phyloP scores from a whole-genome alignment of 2,888 invertebrate species.

The Drosophila paranaensis region DNA sequence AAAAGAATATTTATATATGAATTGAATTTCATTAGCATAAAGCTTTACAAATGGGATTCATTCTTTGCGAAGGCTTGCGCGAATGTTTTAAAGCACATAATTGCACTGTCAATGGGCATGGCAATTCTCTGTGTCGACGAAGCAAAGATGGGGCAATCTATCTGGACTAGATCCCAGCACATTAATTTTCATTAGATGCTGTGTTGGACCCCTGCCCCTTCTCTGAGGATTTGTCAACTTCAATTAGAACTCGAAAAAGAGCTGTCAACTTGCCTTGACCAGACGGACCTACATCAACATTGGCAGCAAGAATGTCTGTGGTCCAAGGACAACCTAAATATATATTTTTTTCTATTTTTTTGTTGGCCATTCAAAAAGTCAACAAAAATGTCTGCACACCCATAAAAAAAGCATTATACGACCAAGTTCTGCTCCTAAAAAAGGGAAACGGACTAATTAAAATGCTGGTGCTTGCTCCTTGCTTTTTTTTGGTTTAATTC shows the following conservation, averaged over 20 bases:
- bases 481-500: slow-evolving; percentile 7
- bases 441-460: slow-evolving; percentile 64
- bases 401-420: slow-evolving; percentile 6
- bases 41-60: neutral
- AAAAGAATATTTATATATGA: too few species aligned
- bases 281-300: slow-evolving; percentile 42
- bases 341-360: slow-evolving; percentile 2
- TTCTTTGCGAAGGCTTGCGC: neutral
- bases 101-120: neutral
- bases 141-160: neutral
- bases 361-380: slow-evolving; percentile 21
- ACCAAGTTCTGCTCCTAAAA: slow-evolving; percentile 1
- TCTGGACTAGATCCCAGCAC: neutral
- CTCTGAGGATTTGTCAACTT: slow-evolving; percentile 22
- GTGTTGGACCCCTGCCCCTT: neutral
- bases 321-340: slow-evolving; percentile 27
- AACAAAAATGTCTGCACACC: slow-evolving; percentile 14
- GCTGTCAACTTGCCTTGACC: slow-evolving; percentile 25
- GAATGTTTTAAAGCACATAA: neutral
- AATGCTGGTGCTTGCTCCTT: slow-evolving; percentile 41
- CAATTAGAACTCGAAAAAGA: slow-evolving; percentile 32
- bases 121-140: neutral
- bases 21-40: too few species aligned
- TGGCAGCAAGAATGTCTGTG: slow-evolving; percentile 12
- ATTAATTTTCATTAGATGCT: slow-evolving; percentile 34